Evolutionary conservation across 2,113 vertebrate species (phyloP).

Genomic region (Dasyornis broadbenti): DNA sequence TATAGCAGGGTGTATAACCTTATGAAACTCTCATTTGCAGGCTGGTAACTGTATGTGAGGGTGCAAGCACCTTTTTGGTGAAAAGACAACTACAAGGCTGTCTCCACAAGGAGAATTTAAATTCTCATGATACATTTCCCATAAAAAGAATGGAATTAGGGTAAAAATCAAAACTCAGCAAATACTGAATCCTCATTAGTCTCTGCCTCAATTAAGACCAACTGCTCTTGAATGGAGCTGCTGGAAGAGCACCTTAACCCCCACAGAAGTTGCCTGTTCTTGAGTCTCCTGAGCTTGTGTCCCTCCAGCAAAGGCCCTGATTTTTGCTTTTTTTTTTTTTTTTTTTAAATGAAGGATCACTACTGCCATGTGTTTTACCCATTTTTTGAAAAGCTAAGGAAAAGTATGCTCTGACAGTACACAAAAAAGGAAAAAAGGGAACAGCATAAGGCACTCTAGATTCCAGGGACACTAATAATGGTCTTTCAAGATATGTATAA

Average conservation of each 20-base stretch:
- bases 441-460: neutral
- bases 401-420: neutral
- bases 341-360: neutral
- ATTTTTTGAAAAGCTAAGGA: neutral
- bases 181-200: neutral
- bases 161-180: neutral
- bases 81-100: neutral
- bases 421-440: neutral
- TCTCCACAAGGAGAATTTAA: neutral
- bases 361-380: neutral
- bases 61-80: neutral
- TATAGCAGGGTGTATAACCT: neutral
- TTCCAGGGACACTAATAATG: neutral
- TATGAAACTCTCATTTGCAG: neutral
- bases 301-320: neutral
- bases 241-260: neutral
- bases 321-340: neutral
- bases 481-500: neutral
- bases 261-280: neutral
- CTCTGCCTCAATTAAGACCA: neutral
- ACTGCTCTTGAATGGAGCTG: neutral
- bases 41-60: neutral
- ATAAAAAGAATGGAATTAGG: neutral
- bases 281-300: neutral
- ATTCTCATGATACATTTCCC: neutral